These are phyloP conservation scores for Habropoda laboriosa DNA, from an alignment of 1,140 invertebrate genomes.

Conservation along the genomic window DNA sequence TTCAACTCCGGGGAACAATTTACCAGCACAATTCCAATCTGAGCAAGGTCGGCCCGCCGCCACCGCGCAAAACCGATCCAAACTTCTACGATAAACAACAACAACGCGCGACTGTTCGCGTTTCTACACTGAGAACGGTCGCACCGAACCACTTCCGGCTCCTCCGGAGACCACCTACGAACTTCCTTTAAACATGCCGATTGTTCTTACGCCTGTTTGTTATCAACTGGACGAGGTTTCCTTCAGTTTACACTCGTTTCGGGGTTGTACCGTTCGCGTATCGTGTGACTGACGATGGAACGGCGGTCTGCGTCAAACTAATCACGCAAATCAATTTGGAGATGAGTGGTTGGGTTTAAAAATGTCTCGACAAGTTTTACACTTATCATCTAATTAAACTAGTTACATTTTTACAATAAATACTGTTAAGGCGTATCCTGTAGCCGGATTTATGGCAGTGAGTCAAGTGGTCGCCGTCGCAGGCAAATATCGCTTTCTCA, in stretches of 20 bases:
- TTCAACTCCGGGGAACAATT: constrained; percentile 68
- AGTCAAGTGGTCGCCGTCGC: too few relatives aligned
- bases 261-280: too few relatives aligned
- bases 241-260: not conserved
- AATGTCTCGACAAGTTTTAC: too few relatives aligned
- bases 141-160: not conserved
- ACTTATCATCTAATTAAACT: too few relatives aligned
- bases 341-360: too few relatives aligned
- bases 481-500: too few relatives aligned
- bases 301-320: too few relatives aligned
- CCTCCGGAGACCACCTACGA: not conserved
- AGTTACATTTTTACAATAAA: too few relatives aligned
- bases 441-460: too few relatives aligned
- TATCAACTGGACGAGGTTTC: not conserved
- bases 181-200: not conserved
- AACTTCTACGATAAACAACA: constrained; percentile 68
- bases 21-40: constrained; percentile 65
- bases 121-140: not conserved
- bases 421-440: too few relatives aligned
- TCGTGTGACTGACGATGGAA: too few relatives aligned
- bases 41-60: constrained; percentile 51
- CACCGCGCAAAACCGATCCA: constrained; percentile 55
- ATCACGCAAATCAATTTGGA: too few relatives aligned
- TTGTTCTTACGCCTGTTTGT: not conserved
- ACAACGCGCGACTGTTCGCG: constrained; percentile 48